These are phyloP conservation scores for Yponomeuta cagnagella DNA, from an alignment of 2,888 invertebrate species.

Conservation along the genomic window DNA sequence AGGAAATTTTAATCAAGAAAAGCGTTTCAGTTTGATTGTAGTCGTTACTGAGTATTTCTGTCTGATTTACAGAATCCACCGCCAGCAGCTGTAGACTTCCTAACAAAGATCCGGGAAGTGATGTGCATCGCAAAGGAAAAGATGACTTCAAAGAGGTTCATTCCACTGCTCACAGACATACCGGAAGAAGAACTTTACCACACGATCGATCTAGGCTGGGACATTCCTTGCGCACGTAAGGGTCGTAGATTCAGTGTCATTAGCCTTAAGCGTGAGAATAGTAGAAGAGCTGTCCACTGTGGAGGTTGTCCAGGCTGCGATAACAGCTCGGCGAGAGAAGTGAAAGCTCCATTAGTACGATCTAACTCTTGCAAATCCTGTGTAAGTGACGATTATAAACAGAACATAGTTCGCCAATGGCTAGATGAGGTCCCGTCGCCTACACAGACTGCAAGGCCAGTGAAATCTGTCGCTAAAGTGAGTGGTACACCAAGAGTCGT, in stretches of 20 bases:
- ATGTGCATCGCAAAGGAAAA: conserved; percentile 92
- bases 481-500: conserved; percentile 57
- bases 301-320: conserved; percentile 83
- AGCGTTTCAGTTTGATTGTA: not conserved
- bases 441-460: conserved; percentile 32
- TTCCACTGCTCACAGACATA: conserved; percentile 85
- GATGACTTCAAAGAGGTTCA: conserved; percentile 87
- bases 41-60: conserved; percentile 7
- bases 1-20: conserved; percentile 27
- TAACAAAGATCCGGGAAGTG: conserved; percentile 91
- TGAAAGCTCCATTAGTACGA: conserved; percentile 49
- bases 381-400: conserved; percentile 80
- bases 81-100: conserved; percentile 91
- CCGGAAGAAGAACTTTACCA: conserved; percentile 83
- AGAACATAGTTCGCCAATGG: conserved; percentile 86
- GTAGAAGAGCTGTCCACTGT: conserved; percentile 73
- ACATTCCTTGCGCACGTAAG: conserved; percentile 64
- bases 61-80: conserved; percentile 84
- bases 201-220: conserved; percentile 66
- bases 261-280: conserved; percentile 78
- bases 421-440: conserved; percentile 80
- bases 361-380: conserved; percentile 76
- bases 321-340: conserved; percentile 38
- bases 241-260: conserved; percentile 74
- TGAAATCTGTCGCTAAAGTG: conserved; percentile 60